Percentiles rank a stretch among this genome's conserved stretches.
Conservation (phyloP, 64 coral and sea anemone genomes). For the Porites lutea region DNA sequence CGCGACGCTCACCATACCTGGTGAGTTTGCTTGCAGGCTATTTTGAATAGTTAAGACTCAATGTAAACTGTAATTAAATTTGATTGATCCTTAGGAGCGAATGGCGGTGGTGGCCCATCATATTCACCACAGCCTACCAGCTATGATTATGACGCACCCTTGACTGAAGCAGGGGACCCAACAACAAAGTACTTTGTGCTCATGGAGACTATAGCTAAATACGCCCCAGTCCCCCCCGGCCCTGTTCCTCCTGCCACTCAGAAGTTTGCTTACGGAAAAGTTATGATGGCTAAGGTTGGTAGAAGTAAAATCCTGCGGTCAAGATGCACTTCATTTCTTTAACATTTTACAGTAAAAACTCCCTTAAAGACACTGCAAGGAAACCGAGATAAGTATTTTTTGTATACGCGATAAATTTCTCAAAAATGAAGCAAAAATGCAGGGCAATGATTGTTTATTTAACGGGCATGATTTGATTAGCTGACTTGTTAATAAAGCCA, state of each 20-base stretch:
- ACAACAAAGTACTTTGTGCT: conserved; percentile 68
- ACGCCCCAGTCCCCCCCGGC: conserved; percentile 49
- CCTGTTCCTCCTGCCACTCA: conserved; percentile 51
- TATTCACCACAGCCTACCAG: conserved; percentile 74
- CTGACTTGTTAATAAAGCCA: too few relatives aligned
- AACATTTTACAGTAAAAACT: too few relatives aligned
- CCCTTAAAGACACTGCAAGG: too few relatives aligned
- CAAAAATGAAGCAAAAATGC: too few relatives aligned
- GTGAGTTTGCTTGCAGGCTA: too few relatives aligned
- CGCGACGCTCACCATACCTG: too few relatives aligned
- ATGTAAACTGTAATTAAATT: background rate
- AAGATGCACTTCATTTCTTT: too few relatives aligned
- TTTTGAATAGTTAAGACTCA: background rate
- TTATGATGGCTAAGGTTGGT: conserved; percentile 61
- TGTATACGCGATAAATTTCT: too few relatives aligned
- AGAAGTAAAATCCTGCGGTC: background rate
- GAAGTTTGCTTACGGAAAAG: conserved; percentile 84
- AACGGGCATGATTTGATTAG: too few relatives aligned
- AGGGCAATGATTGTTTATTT: too few relatives aligned
- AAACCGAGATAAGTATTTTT: too few relatives aligned
- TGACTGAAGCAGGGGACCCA: conserved; percentile 68
- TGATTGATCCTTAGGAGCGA: conserved; percentile 32
- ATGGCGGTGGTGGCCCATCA: background rate
- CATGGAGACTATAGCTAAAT: conserved; percentile 60
- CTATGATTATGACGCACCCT: conserved; percentile 80